Percentiles rank a stretch among this genome's conserved stretches.
Conservation (phyloP, 1,140 invertebrate genomes). For the Heterodera schachtii region DNA sequence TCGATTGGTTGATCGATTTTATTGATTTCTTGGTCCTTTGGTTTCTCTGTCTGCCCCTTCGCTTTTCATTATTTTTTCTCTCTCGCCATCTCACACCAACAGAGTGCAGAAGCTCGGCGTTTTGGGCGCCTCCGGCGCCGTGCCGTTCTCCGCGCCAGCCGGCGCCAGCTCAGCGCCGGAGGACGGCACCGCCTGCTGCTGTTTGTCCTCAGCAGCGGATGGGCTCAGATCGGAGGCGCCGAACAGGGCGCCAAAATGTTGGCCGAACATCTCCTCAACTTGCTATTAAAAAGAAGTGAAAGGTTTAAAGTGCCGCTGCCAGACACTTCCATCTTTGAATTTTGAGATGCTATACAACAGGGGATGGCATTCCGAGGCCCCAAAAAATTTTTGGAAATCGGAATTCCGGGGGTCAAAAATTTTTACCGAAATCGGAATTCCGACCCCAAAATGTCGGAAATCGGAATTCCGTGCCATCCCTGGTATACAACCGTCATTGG, state of each 20-base stretch:
- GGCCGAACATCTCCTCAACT: conserved; percentile 47
- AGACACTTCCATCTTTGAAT: neutral
- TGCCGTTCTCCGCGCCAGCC: conserved; percentile 4
- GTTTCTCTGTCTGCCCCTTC: too few relatives aligned
- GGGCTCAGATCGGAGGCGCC: conserved; percentile 24
- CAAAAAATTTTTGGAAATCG: too few relatives aligned
- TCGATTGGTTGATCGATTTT: too few relatives aligned
- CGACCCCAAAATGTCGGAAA: too few relatives aligned
- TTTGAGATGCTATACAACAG: neutral
- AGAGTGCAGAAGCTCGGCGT: conserved; percentile 53
- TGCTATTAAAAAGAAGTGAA: conserved; percentile 11
- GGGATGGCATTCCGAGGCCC: too few relatives aligned
- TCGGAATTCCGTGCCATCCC: too few relatives aligned
- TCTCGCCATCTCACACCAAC: conserved; percentile 36
- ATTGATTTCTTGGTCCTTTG: too few relatives aligned
- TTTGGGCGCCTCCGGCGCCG: conserved; percentile 49
- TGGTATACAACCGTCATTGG: too few relatives aligned
- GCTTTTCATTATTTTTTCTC: too few relatives aligned
- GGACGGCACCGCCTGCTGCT: conserved; percentile 14
- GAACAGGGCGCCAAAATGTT: conserved; percentile 46
- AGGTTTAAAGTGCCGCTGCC: too few relatives aligned
- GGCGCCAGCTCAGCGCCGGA: conserved; percentile 14
- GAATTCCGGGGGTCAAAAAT: too few relatives aligned
- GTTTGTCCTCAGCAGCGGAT: neutral
- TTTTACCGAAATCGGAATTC: too few relatives aligned